phyloP scores from a whole-genome alignment of 2,888 invertebrate genomes.

The Trilocha varians region DNA sequence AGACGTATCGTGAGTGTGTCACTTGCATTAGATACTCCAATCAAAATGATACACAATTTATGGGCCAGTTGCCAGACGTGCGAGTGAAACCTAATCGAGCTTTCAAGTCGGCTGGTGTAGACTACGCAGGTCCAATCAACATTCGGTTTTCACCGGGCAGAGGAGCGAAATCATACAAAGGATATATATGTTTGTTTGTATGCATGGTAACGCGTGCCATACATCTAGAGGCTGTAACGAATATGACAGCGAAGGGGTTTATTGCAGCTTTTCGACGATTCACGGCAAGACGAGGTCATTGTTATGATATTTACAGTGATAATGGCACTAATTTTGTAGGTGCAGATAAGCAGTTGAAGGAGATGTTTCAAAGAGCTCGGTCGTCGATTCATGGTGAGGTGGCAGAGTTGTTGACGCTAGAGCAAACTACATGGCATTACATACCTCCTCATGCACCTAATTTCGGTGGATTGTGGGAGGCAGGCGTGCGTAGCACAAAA shows the following conservation, averaged over 20 bases:
- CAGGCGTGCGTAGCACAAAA: conserved; percentile 13
- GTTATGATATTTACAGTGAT: conserved; percentile 12
- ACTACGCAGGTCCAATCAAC: conserved; percentile 13
- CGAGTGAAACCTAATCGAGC: conserved; percentile 8
- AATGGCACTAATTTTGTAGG: conserved; percentile 15
- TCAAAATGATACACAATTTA: too few species aligned
- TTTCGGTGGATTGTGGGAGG: conserved; percentile 18
- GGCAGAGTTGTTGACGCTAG: conserved; percentile 6
- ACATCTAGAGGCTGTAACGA: conserved; percentile 22
- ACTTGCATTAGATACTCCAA: conserved; percentile 9
- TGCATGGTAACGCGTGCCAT: conserved; percentile 20
- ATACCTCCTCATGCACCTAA: conserved; percentile 12
- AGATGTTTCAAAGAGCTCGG: conserved; percentile 1
- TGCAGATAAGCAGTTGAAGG: conserved; percentile 9
- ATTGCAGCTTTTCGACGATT: conserved; percentile 15
- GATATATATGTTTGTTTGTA: conserved; percentile 14
- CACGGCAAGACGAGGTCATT: conserved; percentile 12
- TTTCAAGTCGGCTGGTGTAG: conserved; percentile 9
- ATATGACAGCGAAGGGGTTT: conserved; percentile 18
- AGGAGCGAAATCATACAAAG: conserved; percentile 10
- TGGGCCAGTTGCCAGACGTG: conserved; percentile 13
- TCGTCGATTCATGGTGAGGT: conserved; percentile 4
- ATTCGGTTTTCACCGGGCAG: conserved; percentile 10
- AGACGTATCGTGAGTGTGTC: conserved; percentile 9
- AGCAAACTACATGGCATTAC: conserved; percentile 12